These are phyloP conservation scores for Falco concolor DNA, from an alignment of 2,797 vertebrate species.

Conservation along the genomic window DNA sequence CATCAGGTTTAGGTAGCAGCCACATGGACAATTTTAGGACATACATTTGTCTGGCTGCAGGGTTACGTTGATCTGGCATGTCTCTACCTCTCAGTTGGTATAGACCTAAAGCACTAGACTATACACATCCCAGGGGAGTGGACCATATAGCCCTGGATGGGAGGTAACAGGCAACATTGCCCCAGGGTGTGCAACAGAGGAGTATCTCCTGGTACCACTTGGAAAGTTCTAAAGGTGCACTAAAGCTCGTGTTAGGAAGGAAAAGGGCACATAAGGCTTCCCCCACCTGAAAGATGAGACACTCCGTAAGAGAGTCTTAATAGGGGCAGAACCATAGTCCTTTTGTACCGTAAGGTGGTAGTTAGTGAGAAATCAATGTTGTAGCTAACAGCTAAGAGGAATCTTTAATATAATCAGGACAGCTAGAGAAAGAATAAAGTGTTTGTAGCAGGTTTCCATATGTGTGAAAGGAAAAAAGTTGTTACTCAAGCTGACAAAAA, in stretches of 20 bases:
- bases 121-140: background rate
- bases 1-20: background rate
- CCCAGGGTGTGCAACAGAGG: background rate
- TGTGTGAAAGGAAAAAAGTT: background rate
- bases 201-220: background rate
- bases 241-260: background rate
- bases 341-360: background rate
- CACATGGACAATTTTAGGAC: background rate
- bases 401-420: background rate
- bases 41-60: background rate
- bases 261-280: background rate
- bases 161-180: background rate
- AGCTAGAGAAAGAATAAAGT: background rate
- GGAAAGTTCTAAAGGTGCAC: background rate
- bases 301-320: background rate
- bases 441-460: background rate
- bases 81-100: background rate
- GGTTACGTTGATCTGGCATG: background rate
- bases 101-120: background rate
- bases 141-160: background rate
- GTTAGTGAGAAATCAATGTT: background rate
- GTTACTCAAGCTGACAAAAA: background rate
- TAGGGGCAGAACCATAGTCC: background rate
- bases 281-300: background rate
- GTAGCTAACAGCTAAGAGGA: background rate